Base-by-base conservation (phyloP, 2,888 invertebrate genomes). In the Macrophya alboannulata region DNA sequence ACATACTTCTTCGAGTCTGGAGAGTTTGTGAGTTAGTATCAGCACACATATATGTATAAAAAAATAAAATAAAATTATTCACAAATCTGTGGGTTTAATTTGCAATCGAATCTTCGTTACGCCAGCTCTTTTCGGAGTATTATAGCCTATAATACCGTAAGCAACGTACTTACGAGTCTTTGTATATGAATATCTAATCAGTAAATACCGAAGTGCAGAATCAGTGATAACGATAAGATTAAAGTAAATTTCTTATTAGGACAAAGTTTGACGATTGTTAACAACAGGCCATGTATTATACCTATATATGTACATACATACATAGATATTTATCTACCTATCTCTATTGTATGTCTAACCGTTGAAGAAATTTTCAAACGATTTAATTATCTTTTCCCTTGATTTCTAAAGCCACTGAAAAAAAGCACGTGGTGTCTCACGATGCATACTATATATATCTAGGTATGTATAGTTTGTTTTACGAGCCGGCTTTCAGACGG, bases 371-470 rank as follows among this genome's bases (percentile, higher is more conserved):
- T 62, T 62, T 62, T 21, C 10, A 25, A 62, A 25, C 25, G 12
- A 62, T 62, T 62, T 62, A 12, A 62, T 62, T 62, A 21, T 62
- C 62, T 55, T 55, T 51, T 51, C 15, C 17, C 59, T 59, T n/a
- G 59, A 59, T 59, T 59, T 59, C 2, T 25, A 9, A 59, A 59
- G 59, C n/a, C 21, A 59, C n/a, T 59, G 6, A 15, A 65, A 59
- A 21, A 15, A 65, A 59, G 21, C 21, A 59, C 21, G 21, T 65
- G 65, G 65, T 31, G 31, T 65, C 25, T 31, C 31, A 31, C 17
- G 15, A 6, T 68, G 68, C 31, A 68, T 15, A 68, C 31, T 17
- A 55, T 55, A 55, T 55, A 12, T n/a, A n/a, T n/a, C n/a, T n/a
- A n/a, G n/a, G n/a, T n/a, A n/a, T n/a, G n/a, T n/a, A n/a, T 55